These are phyloP conservation scores for Psammodynastes pulverulentus DNA, from an alignment of 2,113 vertebrate species.

Conservation along the genomic window DNA sequence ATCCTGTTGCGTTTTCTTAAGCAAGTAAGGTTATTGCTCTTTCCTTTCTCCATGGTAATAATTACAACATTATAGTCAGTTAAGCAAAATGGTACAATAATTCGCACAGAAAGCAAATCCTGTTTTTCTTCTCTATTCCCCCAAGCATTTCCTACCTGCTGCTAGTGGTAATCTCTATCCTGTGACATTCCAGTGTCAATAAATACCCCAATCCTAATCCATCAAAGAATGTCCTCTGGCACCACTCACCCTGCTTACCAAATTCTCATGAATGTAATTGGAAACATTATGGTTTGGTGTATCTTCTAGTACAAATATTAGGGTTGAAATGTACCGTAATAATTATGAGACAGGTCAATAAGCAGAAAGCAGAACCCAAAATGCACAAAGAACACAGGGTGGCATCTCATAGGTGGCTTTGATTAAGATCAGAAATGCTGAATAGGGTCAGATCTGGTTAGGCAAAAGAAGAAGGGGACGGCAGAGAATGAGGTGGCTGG, in stretches of 20 bases:
- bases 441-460: background rate
- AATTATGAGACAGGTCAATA: background rate
- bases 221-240: background rate
- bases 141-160: background rate
- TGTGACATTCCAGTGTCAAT: background rate
- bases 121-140: background rate
- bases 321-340: background rate
- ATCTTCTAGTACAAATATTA: background rate
- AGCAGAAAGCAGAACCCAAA: background rate
- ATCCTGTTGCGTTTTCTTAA: background rate
- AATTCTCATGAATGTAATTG: background rate
- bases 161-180: background rate
- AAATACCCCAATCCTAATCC: background rate
- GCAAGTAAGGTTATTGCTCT: background rate
- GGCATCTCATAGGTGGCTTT: background rate
- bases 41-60: background rate
- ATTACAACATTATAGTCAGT: background rate
- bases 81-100: background rate
- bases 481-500: too few relatives aligned
- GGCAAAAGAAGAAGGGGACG: too few relatives aligned
- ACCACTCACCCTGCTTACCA: background rate
- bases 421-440: background rate
- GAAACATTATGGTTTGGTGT: background rate
- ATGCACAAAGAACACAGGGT: background rate
- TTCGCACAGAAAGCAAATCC: background rate